Base-by-base conservation (phyloP, 2,797 vertebrate genomes). In the Streptopelia turtur region DNA sequence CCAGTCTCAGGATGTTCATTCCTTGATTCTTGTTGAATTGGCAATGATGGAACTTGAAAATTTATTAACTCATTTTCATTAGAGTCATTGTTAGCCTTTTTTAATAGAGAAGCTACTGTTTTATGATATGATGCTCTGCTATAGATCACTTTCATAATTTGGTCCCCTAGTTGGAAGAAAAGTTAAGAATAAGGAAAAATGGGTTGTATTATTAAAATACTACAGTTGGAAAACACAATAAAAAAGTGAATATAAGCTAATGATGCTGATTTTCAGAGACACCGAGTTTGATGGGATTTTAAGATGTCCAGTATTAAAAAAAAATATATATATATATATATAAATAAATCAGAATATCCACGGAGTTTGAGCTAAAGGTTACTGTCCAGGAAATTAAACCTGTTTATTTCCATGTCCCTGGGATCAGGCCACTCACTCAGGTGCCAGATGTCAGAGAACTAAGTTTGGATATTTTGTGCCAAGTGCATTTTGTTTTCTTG, bases 1-100 rank as follows among this genome's bases (percentile, higher is more conserved):
- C 76, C 92, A 84, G 80, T 96, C 88, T 94, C 61, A 70, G 57
- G n/a, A 25, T 53, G 93, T 56, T 94, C 43, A 60, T 78, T 91
- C 47, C 50, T 92, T 84, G 74, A 94, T 93, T 90, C 50, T 82
- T 60, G 69, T 80, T 87, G 18, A 83, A 37, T 16, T 80, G 70
- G 37, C 41, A 72, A 45, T 33, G 41, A 86, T 31, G 31, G 41
- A 57, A 77, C 33, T 74, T 60, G 30, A 83, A 95, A 87, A 95
- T 47, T 39, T 78, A 80, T 33, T 59, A 37, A 70, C 5, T 1
- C 5, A 20, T 56, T 92, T 94, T 89, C 47, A 59, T 93, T 82
- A 88, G 10, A 16, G 2, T 66, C 3, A 13, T 50, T 80, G 31
- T 55, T 90, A 56, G 30, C 24, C 30, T 71, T 83, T 90, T 66